Percentiles rank a stretch among this genome's conserved stretches.
Evolutionary conservation across 2,888 invertebrate genomes (phyloP).

Genomic region (Trachelus iudaicus): DNA sequence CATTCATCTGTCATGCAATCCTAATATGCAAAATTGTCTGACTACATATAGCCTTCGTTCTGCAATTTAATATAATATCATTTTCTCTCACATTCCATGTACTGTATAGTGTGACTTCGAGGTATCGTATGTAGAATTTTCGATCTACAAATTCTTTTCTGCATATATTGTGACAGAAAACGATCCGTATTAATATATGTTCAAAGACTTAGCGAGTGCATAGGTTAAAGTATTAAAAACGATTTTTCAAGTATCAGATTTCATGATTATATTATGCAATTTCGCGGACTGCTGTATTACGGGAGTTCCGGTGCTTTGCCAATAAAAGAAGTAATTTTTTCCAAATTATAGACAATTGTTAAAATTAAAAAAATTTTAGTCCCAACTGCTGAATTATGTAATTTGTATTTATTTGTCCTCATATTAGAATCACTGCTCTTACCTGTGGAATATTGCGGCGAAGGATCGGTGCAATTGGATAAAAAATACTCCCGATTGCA

Average conservation of each 20-base stretch:
- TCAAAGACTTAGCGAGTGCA: neutral
- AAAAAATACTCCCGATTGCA: slow-evolving; percentile 51
- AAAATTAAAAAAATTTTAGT: neutral
- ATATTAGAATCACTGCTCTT: slow-evolving; percentile 57
- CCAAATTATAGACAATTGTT: neutral
- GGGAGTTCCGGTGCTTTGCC: neutral
- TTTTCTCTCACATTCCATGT: neutral
- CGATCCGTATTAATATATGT: neutral
- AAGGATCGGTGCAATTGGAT: slow-evolving; percentile 62
- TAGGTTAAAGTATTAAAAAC: neutral
- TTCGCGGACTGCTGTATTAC: neutral
- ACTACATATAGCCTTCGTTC: neutral
- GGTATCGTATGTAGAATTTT: neutral
- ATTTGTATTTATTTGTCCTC: slow-evolving; percentile 11
- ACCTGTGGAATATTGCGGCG: slow-evolving; percentile 53
- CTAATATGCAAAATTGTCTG: neutral
- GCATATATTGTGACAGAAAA: neutral
- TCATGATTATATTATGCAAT: neutral
- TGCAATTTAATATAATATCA: neutral
- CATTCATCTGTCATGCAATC: neutral
- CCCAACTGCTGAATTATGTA: neutral
- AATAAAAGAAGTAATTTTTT: neutral
- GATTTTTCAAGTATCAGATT: neutral
- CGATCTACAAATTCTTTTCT: neutral
- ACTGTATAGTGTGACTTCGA: neutral